These are phyloP conservation scores for Agrochola lychnidis DNA, from an alignment of 2,888 invertebrate species.

Conservation along the genomic window DNA sequence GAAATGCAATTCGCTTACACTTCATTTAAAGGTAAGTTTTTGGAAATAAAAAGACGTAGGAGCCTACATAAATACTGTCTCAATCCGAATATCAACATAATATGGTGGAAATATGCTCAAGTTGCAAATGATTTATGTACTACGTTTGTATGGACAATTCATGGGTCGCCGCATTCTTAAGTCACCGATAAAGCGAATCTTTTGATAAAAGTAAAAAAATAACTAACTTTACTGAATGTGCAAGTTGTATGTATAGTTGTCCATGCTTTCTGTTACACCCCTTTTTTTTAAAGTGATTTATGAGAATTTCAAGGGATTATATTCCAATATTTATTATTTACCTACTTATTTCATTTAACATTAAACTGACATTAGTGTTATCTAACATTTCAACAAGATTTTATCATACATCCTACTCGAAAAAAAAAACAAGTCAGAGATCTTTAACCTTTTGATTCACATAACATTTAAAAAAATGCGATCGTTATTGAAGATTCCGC, in stretches of 20 bases:
- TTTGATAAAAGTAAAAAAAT: neutral
- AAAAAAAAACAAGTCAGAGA: conserved; percentile 2
- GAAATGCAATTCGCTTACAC: too few species aligned
- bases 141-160: too few species aligned
- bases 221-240: neutral
- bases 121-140: too few species aligned
- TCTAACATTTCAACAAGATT: neutral
- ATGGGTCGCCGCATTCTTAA: too few species aligned
- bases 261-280: neutral
- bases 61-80: too few species aligned
- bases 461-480: conserved; percentile 10
- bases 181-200: too few species aligned
- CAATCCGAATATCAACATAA: too few species aligned
- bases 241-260: neutral
- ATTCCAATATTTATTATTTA: neutral
- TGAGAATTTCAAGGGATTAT: neutral
- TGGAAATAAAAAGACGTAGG: too few species aligned
- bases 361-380: conserved; percentile 29
- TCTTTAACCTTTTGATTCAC: conserved; percentile 17
- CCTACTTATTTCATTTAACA: conserved; percentile 1
- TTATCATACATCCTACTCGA: neutral
- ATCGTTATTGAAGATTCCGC: conserved; percentile 21
- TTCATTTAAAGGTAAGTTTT: too few species aligned
- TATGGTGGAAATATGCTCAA: too few species aligned
- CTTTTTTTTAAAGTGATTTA: too few species aligned